Conservation (phyloP, 2,797 vertebrate species). For the Nannoperca obscura region DNA sequence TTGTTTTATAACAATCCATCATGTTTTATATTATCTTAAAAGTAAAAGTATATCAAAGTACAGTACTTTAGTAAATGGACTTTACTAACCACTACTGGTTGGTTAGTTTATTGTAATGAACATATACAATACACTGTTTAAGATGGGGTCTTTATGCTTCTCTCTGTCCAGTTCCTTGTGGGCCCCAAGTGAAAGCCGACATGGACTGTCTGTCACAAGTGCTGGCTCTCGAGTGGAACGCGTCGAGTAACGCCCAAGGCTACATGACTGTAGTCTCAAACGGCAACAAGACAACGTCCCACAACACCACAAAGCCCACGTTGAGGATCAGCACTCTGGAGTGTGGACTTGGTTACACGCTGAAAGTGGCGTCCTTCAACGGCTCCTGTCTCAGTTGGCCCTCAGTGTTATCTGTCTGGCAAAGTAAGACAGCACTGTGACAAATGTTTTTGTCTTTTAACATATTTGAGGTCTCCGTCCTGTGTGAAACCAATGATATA, state of each 20-base stretch:
- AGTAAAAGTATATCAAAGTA: no score
- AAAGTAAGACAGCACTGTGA: conserved; percentile 69
- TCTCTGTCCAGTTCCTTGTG: conserved; percentile 82
- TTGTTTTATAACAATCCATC: no score
- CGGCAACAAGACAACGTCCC: conserved; percentile 16
- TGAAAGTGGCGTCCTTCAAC: conserved; percentile 76
- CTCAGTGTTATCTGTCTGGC: conserved; percentile 46
- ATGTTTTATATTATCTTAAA: no score
- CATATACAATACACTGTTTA: no score
- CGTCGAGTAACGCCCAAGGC: conserved; percentile 46
- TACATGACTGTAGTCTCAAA: conserved; percentile 72
- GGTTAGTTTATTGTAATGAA: no score
- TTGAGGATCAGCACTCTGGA: conserved; percentile 60
- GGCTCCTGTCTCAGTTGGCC: conserved; percentile 77
- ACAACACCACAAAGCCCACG: conserved; percentile 62
- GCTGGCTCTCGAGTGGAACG: conserved; percentile 71
- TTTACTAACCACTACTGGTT: no score
- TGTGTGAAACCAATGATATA: neutral
- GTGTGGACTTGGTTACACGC: conserved; percentile 79
- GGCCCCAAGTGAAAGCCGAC: conserved; percentile 68
- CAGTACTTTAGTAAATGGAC: no score
- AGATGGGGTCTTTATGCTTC: neutral
- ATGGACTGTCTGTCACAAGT: conserved; percentile 75
- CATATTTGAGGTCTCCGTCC: neutral
- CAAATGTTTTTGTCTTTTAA: neutral